phyloP scores from a whole-genome alignment of 2,113 vertebrate genomes.

The Rhynchomys soricoides region DNA sequence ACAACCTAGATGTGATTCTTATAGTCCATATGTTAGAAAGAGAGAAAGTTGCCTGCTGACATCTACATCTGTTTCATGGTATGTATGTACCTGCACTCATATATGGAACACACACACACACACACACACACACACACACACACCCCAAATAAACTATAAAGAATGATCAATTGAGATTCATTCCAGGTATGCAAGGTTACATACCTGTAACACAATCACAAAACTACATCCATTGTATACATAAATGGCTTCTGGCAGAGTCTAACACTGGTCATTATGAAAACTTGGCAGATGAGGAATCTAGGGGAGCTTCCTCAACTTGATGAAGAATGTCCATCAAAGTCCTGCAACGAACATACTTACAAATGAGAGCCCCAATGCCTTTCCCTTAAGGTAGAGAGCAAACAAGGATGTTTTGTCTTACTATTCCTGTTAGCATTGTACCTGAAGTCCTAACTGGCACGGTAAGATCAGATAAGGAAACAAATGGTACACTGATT shows the following conservation, averaged over 20 bases:
- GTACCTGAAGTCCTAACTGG: neutral
- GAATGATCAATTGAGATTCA: neutral
- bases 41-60: neutral
- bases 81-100: neutral
- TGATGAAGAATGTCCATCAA: neutral
- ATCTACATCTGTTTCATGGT: neutral
- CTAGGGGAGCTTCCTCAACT: neutral
- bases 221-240: neutral
- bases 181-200: neutral
- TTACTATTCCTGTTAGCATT: neutral
- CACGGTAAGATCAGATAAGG: neutral
- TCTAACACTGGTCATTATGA: neutral
- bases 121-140: neutral
- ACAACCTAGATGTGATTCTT: neutral
- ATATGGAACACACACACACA: neutral
- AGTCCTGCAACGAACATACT: neutral
- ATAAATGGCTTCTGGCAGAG: neutral
- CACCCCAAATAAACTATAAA: neutral
- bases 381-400: neutral
- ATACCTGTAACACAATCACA: neutral
- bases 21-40: neutral
- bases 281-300: neutral
- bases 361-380: neutral
- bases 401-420: neutral
- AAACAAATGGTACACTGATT: neutral